Base-by-base conservation (phyloP, 1,140 invertebrate genomes). In the Octopus sinensis region DNA sequence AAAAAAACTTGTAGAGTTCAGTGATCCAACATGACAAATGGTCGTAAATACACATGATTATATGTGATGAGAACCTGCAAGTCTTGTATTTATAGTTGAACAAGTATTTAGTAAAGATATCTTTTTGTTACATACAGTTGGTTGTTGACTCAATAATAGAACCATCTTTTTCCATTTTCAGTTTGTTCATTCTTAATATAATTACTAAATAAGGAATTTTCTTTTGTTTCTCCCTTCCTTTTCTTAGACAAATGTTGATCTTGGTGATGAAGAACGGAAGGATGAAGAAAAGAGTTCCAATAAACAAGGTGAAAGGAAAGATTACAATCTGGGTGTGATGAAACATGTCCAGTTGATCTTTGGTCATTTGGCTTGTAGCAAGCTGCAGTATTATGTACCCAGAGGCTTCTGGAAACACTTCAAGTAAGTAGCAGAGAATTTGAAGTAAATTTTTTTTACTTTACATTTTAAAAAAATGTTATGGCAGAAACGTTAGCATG, bases 301-400 rank as follows among this genome's bases (percentile, higher is more conserved):
- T 71, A 88, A 86, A 78, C 91, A 91, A 75, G 92, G 92, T 77
- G 90, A 90, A 68, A 85, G 91, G 9, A 95, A 95, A 86, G 96
- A 97, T 85, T 99, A 99, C 89, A 97, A 99, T 89, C 94, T 98
- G 75, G 96, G 95, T 30, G 98, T 99, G 86, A 91, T 99, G 30
- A 98, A 98, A 91, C 96, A 99, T 92, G 95, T 99, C 75, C 98
- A 99, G 92, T 95, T 96, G 7, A 99, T 99, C 90, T 99, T 99
- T 91, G 97, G 97, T 77, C 97, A 99, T 92, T 92, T 99, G 85
- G 96, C 96, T 76, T 96, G 96, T 88, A 98, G 96, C 89, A 96
- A 98, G 90, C 92, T 98, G 23, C 97, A 99, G 91, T 99, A 97
- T 92, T 99, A 98, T 92, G 95, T 98, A 87, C 98, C 98, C 13